Evolutionary conservation across 2,888 invertebrate species (phyloP), one percentile per base, ranked within the genome.

Genomic region (Girardia tigrina): DNA sequence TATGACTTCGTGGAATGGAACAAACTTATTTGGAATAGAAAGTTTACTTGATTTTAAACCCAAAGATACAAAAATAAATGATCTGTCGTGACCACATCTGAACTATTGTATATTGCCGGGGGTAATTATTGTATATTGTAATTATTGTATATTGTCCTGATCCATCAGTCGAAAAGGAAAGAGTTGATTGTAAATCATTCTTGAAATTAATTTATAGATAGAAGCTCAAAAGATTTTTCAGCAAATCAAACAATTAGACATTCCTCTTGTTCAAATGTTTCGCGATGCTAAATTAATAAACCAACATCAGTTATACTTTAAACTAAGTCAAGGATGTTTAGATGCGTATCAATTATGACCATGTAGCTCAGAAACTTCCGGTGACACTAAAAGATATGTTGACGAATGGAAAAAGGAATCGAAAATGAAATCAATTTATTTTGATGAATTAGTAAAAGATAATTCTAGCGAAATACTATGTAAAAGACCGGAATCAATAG

Each of bases 371-470:
- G 56, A 56, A 56, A 56, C 56, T 8, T 56, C 56, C 4, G 56
- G 56, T 20, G 4, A 56, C 23, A 20, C 56, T 56, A 56, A 56
- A 16, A 4, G 56, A 4, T 56, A 56, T 56, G 23, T 56, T 12
- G 56, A 56, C 4, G 56, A 56, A 56, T 56, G 56, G 56, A 4
- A 56, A 56, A 56, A 56, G 23, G 56, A 56, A 56, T 56, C 56
- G 2, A 56, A 56, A 56, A 6, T 4, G n/a, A n/a, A 56, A 56
- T 2, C 56, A 12, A 56, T 56, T 56, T 56, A 56, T 56, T 56
- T 56, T n/a, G 56, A 56, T 56, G 56, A 56, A 56, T n/a, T 56
- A 56, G 56, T 56, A 56, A 56, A 56, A 56, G 56, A 56, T 56
- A 56, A 56, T n/a, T n/a, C 56, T 56, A 56, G 56, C n/a, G 56